Conservation (phyloP, 1,140 invertebrate species). For the Papilio helenus region DNA sequence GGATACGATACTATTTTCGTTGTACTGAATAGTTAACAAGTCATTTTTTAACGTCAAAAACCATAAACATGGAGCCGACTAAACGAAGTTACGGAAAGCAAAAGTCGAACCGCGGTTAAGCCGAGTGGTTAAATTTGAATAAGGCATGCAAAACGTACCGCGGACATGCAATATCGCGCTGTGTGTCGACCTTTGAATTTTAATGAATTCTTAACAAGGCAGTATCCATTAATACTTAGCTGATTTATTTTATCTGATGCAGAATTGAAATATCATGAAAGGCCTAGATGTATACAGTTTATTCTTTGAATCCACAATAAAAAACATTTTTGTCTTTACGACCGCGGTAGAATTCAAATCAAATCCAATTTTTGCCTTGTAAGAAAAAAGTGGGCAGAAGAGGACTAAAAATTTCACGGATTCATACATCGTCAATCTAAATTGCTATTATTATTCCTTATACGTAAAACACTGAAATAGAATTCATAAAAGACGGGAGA, state of each 20-base stretch:
- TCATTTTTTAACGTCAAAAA: not conserved
- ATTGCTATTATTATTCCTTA: not conserved
- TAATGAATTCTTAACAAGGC: slow-evolving; percentile 45
- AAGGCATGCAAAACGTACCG: slow-evolving; percentile 44
- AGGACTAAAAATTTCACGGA: not conserved
- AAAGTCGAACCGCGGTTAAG: slow-evolving; percentile 32
- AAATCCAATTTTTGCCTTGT: not conserved
- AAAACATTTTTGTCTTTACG: not conserved
- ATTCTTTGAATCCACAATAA: not conserved
- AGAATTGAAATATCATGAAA: not conserved
- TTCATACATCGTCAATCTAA: not conserved
- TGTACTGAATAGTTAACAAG: not conserved
- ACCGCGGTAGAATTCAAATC: not conserved
- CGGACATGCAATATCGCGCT: slow-evolving; percentile 52
- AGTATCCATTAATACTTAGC: not conserved
- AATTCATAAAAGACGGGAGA: not conserved
- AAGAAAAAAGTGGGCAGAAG: too few species aligned
- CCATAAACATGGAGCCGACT: not conserved
- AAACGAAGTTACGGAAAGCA: slow-evolving; percentile 40
- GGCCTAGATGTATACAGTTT: not conserved
- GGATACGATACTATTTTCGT: not conserved
- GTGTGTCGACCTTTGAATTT: slow-evolving; percentile 65
- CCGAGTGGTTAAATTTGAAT: slow-evolving; percentile 42
- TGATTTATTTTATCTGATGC: slow-evolving; percentile 15
- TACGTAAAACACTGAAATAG: not conserved